Conservation (phyloP, 2,888 invertebrate genomes). For the Myopa testacea region DNA sequence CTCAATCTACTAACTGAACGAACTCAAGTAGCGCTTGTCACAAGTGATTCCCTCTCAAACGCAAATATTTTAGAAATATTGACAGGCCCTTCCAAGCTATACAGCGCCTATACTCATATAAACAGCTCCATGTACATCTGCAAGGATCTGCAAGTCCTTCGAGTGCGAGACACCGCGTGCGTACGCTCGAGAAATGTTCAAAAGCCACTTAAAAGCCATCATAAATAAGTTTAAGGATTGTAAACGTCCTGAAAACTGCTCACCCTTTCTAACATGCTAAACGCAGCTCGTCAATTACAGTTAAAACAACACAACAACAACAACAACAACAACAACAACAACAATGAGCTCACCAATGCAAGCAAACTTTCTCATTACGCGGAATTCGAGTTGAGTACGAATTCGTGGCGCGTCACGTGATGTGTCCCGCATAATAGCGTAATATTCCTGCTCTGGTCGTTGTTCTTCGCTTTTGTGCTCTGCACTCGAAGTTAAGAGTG, state of each 20-base stretch:
- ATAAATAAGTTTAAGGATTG: constrained; percentile 52
- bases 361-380: constrained; percentile 32
- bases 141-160: neutral
- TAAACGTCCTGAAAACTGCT: neutral
- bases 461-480: neutral
- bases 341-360: neutral
- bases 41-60: neutral
- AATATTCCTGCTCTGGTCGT: neutral
- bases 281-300: constrained; percentile 21
- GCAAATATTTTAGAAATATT: neutral
- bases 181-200: constrained; percentile 55
- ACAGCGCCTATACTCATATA: neutral
- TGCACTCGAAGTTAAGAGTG: too few relatives aligned
- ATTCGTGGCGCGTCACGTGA: constrained; percentile 26
- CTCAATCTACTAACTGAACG: too few relatives aligned
- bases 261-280: constrained; percentile 10
- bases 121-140: neutral
- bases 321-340: constrained; percentile 17
- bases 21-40: too few relatives aligned
- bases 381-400: constrained; percentile 28
- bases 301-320: constrained; percentile 5
- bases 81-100: neutral
- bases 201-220: constrained; percentile 59
- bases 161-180: neutral
- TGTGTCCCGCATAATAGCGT: constrained; percentile 24